Percentiles rank a stretch among this genome's conserved stretches.
Evolutionary conservation across 2,888 invertebrate species (phyloP).

Genomic region (Autographa pulchrina): DNA sequence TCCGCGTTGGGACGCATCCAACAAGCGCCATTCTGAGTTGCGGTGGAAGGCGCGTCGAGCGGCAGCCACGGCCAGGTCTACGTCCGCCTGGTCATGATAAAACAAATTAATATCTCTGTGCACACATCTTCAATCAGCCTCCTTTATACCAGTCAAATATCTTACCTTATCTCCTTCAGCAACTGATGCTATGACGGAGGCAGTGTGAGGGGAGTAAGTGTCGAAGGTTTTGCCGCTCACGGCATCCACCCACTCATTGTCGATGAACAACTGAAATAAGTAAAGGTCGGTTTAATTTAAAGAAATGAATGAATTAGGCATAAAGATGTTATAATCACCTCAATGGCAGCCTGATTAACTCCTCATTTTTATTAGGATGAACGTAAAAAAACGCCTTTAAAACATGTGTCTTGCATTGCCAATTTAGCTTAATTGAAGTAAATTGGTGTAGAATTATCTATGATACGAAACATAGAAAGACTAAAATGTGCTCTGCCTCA

Average conservation of each 20-base stretch:
- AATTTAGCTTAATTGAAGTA: too few species aligned
- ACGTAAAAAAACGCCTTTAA: too few species aligned
- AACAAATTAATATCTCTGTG: conserved; percentile 5
- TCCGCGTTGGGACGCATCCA: conserved; percentile 95
- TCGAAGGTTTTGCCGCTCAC: conserved; percentile 94
- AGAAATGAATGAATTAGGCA: too few species aligned
- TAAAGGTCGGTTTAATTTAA: not conserved
- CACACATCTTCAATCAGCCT: not conserved
- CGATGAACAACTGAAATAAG: conserved; percentile 74
- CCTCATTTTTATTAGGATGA: too few species aligned
- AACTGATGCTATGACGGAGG: conserved; percentile 92
- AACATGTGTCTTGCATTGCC: too few species aligned
- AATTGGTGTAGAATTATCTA: too few species aligned
- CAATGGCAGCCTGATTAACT: too few species aligned
- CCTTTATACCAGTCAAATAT: not conserved
- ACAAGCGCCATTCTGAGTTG: conserved; percentile 93
- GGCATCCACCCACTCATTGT: conserved; percentile 91
- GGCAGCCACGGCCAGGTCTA: conserved; percentile 93
- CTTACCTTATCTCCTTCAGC: conserved; percentile 94
- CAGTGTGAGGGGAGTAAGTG: conserved; percentile 93
- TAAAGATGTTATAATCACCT: too few species aligned
- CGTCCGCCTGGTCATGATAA: conserved; percentile 88
- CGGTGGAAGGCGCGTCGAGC: conserved; percentile 91
- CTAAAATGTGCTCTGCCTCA: too few species aligned
- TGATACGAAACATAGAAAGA: too few species aligned